Base-by-base conservation (phyloP, 2,797 vertebrate species). In the Pangasius sanitwongsei region DNA sequence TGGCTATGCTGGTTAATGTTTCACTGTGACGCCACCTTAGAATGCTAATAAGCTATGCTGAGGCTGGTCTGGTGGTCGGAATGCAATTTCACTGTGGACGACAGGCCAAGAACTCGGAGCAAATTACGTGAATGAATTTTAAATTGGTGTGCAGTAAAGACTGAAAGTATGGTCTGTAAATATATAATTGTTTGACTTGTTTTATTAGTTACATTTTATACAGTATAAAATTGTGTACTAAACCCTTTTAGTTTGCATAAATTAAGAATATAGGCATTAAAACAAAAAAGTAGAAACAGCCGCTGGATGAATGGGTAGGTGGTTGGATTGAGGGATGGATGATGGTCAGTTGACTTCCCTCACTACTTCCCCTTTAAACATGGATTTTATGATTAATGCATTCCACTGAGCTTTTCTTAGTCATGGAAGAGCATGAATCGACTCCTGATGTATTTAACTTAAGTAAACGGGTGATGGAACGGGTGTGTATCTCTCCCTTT, bases 371-470 rank as follows among this genome's bases (percentile, higher is more conserved):
- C 61, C 81, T 88, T 81, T 74, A 78, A 77, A 67, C 34, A 44
- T 59, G 69, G 70, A 67, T 69, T 87, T 83, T 44, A 57, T 89
- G 89, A 89, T 89, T 77, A 84, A 89, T 89, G 81, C n/a, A 25
- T 37, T 53, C 61, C 13, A 44, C n/a, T 69, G 57, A 44, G 20
- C 12, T 77, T 89, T 83, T 80, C 16, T 77, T 87, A 84, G 84
- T 78, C 34, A 87, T 74, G 44, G 41, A 74, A 80, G 77, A 50
- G 59, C 69, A 87, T 87, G 59, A 87, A 69, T 85, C 89, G 75
- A 80, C 53, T 65, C 48, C 28, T 48, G 74, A 88, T 85, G 16
- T 82, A 81, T 86, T 82, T 86, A 78, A 84, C 31, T 23, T 85
- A 37, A 72, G 44, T 59, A 41, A 84, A 34, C 67, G 67, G 83